Evolutionary conservation across 2,888 invertebrate genomes (phyloP).

Genomic region (Dynastes tityus): DNA sequence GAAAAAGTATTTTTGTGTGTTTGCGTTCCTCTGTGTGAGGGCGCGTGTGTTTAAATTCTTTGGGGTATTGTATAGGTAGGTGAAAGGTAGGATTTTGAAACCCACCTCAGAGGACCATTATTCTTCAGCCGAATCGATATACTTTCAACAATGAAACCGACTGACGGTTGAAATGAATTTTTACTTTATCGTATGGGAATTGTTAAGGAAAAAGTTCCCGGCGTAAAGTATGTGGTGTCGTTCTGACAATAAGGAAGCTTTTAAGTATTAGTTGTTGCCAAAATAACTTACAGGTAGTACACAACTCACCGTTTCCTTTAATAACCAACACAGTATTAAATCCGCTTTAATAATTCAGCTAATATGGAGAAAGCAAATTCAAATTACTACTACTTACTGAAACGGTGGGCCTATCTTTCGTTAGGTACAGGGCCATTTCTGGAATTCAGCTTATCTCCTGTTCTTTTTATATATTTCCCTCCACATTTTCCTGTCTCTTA

Average conservation of each 20-base stretch:
- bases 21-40: not conserved
- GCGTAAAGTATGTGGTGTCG: not conserved
- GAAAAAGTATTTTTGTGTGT: constrained; percentile 28
- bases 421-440: too few relatives aligned
- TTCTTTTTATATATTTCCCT: too few relatives aligned
- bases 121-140: constrained; percentile 64
- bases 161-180: constrained; percentile 35
- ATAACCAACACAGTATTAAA: not conserved
- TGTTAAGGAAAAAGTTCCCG: not conserved
- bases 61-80: constrained; percentile 22
- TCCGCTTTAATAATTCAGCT: not conserved
- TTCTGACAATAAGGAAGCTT: not conserved
- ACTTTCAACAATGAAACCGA: constrained; percentile 31
- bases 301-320: too few relatives aligned
- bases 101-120: constrained; percentile 66
- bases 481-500: too few relatives aligned
- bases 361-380: not conserved
- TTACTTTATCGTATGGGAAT: not conserved
- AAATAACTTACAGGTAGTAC: not conserved
- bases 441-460: too few relatives aligned
- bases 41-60: constrained; percentile 19
- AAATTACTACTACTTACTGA: not conserved
- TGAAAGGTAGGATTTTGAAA: constrained; percentile 57
- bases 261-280: not conserved
- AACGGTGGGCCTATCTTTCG: too few relatives aligned